Evolutionary conservation across 2,888 invertebrate genomes (phyloP), one percentile per base, ranked within the genome.

Genomic region (Pyrgus malvae): DNA sequence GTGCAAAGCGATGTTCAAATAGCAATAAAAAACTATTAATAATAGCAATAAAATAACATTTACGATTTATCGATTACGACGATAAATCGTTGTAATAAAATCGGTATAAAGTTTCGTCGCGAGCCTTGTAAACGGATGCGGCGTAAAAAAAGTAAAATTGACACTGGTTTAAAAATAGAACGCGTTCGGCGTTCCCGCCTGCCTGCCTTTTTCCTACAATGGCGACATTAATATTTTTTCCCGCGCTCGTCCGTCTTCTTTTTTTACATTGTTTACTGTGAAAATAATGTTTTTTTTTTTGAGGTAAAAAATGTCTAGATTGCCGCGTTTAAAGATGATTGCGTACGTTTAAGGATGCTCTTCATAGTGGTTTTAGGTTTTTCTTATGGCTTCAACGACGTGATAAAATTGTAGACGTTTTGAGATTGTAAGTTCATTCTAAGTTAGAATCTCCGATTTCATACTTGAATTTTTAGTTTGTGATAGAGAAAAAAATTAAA

Each of bases 141-240:
- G 56, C 58, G 42, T 48, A 60, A 72, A 73, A 73, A 72, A 73
- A 69, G 65, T 62, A 66, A 74, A 74, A 76, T 69, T 73, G 69
- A 72, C 75, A 68, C 67, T 33, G 58, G 68, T 71, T 77, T 72
- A 78, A 78, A 78, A 74, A 78, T 75, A 78, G 75, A 78, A 73
- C 69, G 56, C 62, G 53, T 58, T 68, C 67, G 69, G 56, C 62
- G 53, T 58, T 68, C 67, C 67, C 64, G 66, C 64, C 65, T 55
- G 57, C 59, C 58, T 61, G 58, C 60, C 67, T 66, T 70, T 67
- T 74, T 71, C 68, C 42, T 12, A 64, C 59, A 54, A 64, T 55
- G 62, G 50, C 61, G 67, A 72, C 75, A 72, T 68, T 72, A 72
- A 72, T 74, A 42, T 69, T 73, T 73, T 69, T 66, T 66, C 64